Conservation (phyloP, 2,797 vertebrate species). For the Scomberomorus guttatus region DNA sequence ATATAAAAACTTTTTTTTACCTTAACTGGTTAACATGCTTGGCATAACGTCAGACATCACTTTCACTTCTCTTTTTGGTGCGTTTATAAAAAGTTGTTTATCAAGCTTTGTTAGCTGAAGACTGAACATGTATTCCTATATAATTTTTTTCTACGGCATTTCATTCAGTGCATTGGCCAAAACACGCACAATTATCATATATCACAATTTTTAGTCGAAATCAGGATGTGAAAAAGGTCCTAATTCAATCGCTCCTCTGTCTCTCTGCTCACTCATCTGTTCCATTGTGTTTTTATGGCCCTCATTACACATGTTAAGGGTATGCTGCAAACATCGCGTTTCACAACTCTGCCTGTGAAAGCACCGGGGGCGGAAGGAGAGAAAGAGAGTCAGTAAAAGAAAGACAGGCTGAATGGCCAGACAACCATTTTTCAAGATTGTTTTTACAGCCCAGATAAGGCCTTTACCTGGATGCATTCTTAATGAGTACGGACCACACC, state of each 20-base stretch:
- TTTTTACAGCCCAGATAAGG: conserved; percentile 65
- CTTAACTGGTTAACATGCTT: too few relatives aligned
- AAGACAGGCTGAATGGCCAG: conserved; percentile 16
- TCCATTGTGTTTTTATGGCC: conserved; percentile 69
- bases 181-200: not conserved
- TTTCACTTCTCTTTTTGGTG: too few relatives aligned
- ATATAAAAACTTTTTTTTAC: too few relatives aligned
- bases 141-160: too few relatives aligned
- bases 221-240: not conserved
- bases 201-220: not conserved
- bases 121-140: too few relatives aligned
- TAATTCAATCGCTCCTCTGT: conserved; percentile 1
- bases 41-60: too few relatives aligned
- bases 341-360: conserved; percentile 69
- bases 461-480: conserved; percentile 49
- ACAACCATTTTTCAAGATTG: conserved; percentile 61
- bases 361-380: conserved; percentile 41
- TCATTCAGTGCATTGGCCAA: too few relatives aligned
- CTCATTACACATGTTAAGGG: conserved; percentile 66
- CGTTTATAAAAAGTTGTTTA: too few relatives aligned
- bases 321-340: conserved; percentile 65
- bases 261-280: conserved; percentile 53
- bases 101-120: too few relatives aligned
- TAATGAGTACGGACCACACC: conserved; percentile 39
- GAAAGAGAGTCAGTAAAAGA: conserved; percentile 16